Evolutionary conservation across 2,888 invertebrate genomes (phyloP), one percentile per base, ranked within the genome.

Genomic region (Aphidoletes aphidimyza): DNA sequence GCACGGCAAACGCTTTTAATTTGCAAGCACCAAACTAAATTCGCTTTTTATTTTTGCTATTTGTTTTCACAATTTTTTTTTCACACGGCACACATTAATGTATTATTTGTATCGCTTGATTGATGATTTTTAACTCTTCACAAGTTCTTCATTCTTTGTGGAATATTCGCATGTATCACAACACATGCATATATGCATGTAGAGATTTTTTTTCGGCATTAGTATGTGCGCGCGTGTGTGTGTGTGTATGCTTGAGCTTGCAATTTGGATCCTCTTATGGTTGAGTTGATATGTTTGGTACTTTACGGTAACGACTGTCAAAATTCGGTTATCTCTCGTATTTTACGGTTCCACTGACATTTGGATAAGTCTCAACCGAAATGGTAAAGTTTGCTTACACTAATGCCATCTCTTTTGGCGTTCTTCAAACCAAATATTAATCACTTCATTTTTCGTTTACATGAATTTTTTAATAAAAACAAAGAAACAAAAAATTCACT

Each of bases 61-160:
- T 30, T n/a, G n/a, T 69, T 69, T 11, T 30, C 34, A 69, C 69
- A n/a, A n/a, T n/a, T n/a, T n/a, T n/a, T 69, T 9, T 30, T 69
- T 30, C 30, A 69, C 69, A 69, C 69, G 34, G n/a, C 69, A 2
- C 34, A 30, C n/a, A n/a, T n/a, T n/a, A n/a, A n/a, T n/a, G 30
- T 69, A 30, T 69, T 69, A 14, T 69, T 69, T 69, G 69, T 69
- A 3, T 69, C 34, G 69, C 69, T 69, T 30, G 30, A 5, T 17
- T 69, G 34, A 30, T 69, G 69, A 69, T 30, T 69, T 30, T 69
- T 30, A 69, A 69, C 69, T 69, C 69, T 69, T 69, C 69, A 69
- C 30, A 17, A n/a, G 34, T 69, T 30, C 1, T 30, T 69, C 69
- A 69, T 69, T 69, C 69, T 30, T 30, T 17, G 30, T 69, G 69